Evolutionary conservation across 1,140 invertebrate genomes (phyloP), one percentile per base, ranked within the genome.

Genomic region (Euschistus heros): DNA sequence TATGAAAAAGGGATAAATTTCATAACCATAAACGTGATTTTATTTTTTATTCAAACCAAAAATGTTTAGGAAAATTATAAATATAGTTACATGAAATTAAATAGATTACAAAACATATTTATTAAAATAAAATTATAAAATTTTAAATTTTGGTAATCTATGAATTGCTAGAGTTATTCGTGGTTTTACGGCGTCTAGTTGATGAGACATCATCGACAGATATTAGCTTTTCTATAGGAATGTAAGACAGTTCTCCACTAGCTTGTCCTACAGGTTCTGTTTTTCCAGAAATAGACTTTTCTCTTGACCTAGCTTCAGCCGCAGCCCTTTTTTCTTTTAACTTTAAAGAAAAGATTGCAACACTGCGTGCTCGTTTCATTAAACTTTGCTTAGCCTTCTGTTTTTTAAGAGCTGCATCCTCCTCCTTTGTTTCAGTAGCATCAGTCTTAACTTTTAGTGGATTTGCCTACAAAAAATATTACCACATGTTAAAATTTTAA

Each of bases 271-370:
- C 87, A 2, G 64, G 65, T 24, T 67, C 66, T 17, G 37, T 61
- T 50, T 65, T 67, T 33, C 64, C 66, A 67, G 67, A 59, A 17
- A 57, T 24, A 10, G 24, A 71, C 37, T 76, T 76, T 20, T 69
- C 46, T 22, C 69, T 72, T 4, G 81, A 82, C 66, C 82, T 84
- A 65, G 82, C 79, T 37, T 85, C 85, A 62, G 87, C 87, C 2
- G 86, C 79, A 22, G 88, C 87, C 52, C 88, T 77, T 42, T 86
- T 79, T 68, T 88, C 85, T 66, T 88, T 86, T 60, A 90, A 72
- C 62, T 88, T 89, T 24, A 90, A 74, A 1, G 88, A 89, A 74
- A 91, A 91, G 68, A 91, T 87, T 10, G 87, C 88, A 27, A 91
- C 88, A 1, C 86, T 88, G 13, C 87, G 78, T 5, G 88, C 88